Conservation (phyloP, 2,888 invertebrate species). For the Diachrysia chrysitis region DNA sequence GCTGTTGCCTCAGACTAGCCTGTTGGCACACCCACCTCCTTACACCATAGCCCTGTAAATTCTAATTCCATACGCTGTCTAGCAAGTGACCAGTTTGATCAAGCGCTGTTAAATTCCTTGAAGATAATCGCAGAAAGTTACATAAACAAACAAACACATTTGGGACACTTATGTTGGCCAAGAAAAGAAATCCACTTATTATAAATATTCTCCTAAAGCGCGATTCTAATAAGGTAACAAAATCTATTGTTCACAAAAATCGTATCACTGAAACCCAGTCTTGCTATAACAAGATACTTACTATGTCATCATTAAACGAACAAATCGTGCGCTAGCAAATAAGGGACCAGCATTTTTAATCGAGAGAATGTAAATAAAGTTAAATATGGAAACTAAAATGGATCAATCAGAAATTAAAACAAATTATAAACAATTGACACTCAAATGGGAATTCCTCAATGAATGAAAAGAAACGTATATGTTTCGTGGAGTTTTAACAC, state of each 20-base stretch:
- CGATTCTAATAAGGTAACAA: neutral
- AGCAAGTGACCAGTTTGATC: conserved; percentile 1
- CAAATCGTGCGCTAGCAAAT: neutral
- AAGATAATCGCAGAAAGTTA: neutral
- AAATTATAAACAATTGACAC: neutral
- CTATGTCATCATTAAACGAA: neutral
- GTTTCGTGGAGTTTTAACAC: conserved; percentile 7
- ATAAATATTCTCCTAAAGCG: neutral
- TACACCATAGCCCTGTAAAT: conserved; percentile 20
- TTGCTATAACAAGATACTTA: conserved; percentile 5
- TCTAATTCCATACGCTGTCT: conserved; percentile 12
- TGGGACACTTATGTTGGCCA: neutral
- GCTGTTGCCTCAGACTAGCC: conserved; percentile 22
- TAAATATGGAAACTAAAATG: neutral
- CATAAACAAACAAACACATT: neutral
- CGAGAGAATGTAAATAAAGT: neutral
- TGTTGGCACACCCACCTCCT: conserved; percentile 16
- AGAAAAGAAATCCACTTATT: neutral
- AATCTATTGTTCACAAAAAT: neutral
- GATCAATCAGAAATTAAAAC: neutral
- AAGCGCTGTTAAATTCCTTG: neutral
- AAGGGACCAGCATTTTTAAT: neutral
- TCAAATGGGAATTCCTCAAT: neutral
- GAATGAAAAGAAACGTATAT: conserved; percentile 5
- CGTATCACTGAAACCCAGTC: neutral